phyloP scores from a whole-genome alignment of 1,140 invertebrate species.

The Andricus grossulariae region DNA sequence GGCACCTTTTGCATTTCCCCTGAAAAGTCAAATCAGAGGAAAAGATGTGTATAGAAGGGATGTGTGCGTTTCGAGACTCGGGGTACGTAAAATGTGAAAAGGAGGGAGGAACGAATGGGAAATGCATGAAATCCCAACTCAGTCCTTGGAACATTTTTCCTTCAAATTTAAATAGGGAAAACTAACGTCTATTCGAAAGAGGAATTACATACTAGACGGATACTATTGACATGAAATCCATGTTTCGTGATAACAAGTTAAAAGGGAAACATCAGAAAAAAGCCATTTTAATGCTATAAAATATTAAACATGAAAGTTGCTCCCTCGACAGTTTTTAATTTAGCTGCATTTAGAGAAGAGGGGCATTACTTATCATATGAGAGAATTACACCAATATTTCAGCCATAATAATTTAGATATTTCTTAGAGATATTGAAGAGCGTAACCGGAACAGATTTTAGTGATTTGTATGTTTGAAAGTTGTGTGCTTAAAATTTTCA shows the following conservation, averaged over 20 bases:
- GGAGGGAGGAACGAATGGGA: conserved; percentile 16
- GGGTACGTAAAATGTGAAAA: conserved; percentile 50
- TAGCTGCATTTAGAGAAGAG: background rate
- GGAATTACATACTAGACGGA: background rate
- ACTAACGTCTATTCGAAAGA: background rate
- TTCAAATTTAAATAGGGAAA: conserved; percentile 8
- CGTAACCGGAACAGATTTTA: too few species aligned
- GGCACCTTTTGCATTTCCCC: conserved; percentile 42
- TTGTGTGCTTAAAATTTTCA: too few species aligned
- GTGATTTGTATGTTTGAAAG: too few species aligned
- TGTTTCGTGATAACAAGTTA: background rate
- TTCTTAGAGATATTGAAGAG: too few species aligned
- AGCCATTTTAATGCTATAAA: background rate
- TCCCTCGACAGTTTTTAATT: background rate
- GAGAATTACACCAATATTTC: too few species aligned
- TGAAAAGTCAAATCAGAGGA: conserved; percentile 42
- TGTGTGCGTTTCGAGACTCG: conserved; percentile 48
- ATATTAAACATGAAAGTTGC: too few species aligned
- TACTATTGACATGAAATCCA: conserved; percentile 2
- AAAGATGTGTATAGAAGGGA: conserved; percentile 50
- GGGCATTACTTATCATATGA: too few species aligned
- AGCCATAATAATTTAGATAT: too few species aligned
- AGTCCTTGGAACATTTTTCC: conserved; percentile 8
- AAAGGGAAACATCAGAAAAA: background rate
- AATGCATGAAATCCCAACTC: conserved; percentile 23